Conservation (phyloP, 2,113 vertebrate species). For the Pedionomus torquatus region DNA sequence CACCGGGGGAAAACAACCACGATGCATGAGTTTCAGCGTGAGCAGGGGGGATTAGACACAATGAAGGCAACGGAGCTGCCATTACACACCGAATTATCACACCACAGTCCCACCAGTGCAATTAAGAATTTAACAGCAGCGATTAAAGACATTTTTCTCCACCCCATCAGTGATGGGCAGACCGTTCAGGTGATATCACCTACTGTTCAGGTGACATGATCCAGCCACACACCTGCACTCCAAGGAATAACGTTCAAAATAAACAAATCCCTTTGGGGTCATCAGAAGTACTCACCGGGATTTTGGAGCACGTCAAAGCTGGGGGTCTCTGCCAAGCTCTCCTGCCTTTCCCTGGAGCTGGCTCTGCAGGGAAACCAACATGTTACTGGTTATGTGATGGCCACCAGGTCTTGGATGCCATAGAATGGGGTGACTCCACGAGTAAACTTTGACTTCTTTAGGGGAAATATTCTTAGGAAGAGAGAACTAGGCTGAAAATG, state of each 20-base stretch:
- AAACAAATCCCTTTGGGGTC: not conserved
- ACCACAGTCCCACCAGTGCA: not conserved
- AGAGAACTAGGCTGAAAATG: not conserved
- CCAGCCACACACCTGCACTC: not conserved
- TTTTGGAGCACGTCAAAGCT: fast-evolving
- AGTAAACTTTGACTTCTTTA: not conserved
- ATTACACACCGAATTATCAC: not conserved
- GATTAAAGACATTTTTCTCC: not conserved
- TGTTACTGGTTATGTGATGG: not conserved
- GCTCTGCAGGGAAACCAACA: not conserved
- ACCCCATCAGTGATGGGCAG: not conserved
- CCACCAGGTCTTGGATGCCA: too few relatives aligned
- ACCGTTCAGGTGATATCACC: not conserved
- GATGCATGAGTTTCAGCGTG: fast-evolving
- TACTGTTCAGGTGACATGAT: not conserved
- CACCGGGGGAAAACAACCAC: not conserved
- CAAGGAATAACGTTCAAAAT: not conserved
- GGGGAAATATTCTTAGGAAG: not conserved
- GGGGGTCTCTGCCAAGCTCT: not conserved
- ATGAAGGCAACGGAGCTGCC: not conserved
- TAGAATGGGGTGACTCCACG: too few relatives aligned
- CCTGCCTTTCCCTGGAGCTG: not conserved
- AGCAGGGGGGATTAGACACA: not conserved
- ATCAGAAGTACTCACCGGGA: not conserved
- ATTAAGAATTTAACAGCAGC: not conserved